Base-by-base conservation (phyloP, 2,113 vertebrate species). In the Erythrolamprus reginae region DNA sequence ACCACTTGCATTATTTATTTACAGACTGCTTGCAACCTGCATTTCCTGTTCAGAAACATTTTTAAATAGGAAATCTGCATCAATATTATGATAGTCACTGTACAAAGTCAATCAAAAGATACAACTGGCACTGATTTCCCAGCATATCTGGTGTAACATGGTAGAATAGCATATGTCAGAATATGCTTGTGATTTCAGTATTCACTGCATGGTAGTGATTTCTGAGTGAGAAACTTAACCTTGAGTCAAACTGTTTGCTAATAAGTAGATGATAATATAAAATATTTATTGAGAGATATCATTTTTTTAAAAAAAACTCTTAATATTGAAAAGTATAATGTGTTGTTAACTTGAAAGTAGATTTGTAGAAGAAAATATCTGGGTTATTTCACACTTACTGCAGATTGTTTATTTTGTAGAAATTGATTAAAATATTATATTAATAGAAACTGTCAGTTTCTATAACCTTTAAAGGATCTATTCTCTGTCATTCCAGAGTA, bases 341-440 rank as follows among this genome's bases (percentile, higher is more conserved):
- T 84, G 51, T 28, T 88, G 92, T 21, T 0, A 84, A 42, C 33
- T 47, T 19, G 23, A 90, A 91, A 65, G 28, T 50, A 7, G 1
- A 4, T 13, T 23, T 13, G 5, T 1, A 2, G 58, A 83, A 92
- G 2, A 5, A 85, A 87, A 28, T 0, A 0, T 47, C 10, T 38
- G 28, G 10, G 7, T 38, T 33, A 58, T 88, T 0, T 0, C 26
- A 65, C 13, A 10, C 2, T 24, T 28, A 26, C 26, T 58, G 26
- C 56, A 58, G 24, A 58, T 58, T 26, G 24, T 82, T 89, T 53
- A 65, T 26, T 45, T 45, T 89, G 53, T 89, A 83, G 77, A 77
- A 19, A 42, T 47, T 82, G 55, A 88, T 89, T 53, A 48, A 42
- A 55, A 24, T 45, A 10, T n/a, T 48, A 10, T 56, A 24, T 9